A percentile compares a stretch with the other conserved stretches of the same genome.
Conservation (phyloP, 2,113 vertebrate species). For the Macquaria ambigua region DNA sequence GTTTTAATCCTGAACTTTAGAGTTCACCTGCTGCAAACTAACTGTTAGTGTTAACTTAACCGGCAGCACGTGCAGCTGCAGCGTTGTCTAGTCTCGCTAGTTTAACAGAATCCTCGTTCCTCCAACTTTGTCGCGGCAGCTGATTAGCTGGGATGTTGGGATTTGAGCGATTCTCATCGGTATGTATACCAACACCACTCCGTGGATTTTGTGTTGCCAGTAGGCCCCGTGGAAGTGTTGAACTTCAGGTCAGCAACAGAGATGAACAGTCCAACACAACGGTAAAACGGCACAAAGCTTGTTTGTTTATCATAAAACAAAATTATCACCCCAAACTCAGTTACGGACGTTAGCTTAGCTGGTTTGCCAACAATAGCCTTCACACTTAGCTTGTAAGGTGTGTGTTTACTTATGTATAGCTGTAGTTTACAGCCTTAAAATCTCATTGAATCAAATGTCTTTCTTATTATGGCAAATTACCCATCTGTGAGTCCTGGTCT, state of each 20-base stretch:
- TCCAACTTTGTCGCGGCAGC: slow-evolving; percentile 56
- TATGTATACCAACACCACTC: slow-evolving; percentile 49
- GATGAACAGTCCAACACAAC: background rate
- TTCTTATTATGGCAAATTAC: background rate
- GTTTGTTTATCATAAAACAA: slow-evolving; percentile 7
- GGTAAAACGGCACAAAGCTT: slow-evolving; percentile 7
- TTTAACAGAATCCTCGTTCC: slow-evolving; percentile 42
- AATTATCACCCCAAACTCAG: background rate
- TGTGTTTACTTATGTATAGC: slow-evolving; percentile 13
- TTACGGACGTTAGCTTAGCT: slow-evolving; percentile 13
- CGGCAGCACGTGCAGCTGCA: slow-evolving; percentile 43
- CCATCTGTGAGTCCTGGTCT: background rate
- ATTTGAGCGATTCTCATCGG: slow-evolving; percentile 56
- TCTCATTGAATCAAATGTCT: background rate
- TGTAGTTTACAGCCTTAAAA: background rate
- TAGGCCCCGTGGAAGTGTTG: slow-evolving; percentile 66
- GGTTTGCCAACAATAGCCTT: slow-evolving; percentile 11
- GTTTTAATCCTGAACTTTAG: slow-evolving; percentile 44
- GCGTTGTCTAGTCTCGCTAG: slow-evolving; percentile 8
- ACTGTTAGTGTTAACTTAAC: slow-evolving; percentile 16
- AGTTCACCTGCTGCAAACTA: slow-evolving; percentile 30
- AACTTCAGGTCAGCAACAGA: slow-evolving; percentile 48
- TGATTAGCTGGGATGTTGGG: slow-evolving; percentile 47
- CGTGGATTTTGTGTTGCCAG: slow-evolving; percentile 56
- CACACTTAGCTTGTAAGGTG: background rate